phyloP scores from a whole-genome alignment of 2,797 vertebrate genomes.

The Clamator glandarius region DNA sequence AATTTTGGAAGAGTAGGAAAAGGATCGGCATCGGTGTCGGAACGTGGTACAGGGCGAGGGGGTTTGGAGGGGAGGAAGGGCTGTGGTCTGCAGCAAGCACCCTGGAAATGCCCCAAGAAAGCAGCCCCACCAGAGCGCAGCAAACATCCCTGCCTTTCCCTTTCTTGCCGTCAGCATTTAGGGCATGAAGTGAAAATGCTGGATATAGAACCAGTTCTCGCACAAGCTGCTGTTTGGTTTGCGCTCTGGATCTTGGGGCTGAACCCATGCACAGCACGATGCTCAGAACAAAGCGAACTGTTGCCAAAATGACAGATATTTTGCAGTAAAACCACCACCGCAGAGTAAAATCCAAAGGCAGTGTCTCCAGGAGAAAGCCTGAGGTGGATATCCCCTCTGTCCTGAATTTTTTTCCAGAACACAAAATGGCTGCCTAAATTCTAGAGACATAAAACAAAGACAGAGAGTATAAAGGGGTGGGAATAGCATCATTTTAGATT shows the following conservation, averaged over 20 bases:
- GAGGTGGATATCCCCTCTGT: background rate
- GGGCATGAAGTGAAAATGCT: rapidly evolving
- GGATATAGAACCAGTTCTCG: rapidly evolving
- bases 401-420: background rate
- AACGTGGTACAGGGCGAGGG: rapidly evolving
- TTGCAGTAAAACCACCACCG: background rate
- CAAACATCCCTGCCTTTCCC: background rate
- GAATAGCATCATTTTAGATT: rapidly evolving
- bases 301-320: background rate
- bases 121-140: rapidly evolving
- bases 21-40: background rate
- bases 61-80: background rate
- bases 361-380: background rate
- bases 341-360: background rate
- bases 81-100: background rate
- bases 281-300: background rate
- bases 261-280: rapidly evolving
- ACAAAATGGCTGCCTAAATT: conserved; percentile 57
- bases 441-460: background rate
- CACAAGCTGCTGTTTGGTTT: background rate
- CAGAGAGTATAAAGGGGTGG: background rate
- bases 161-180: rapidly evolving
- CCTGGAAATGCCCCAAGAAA: background rate
- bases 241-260: background rate
- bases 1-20: background rate